Evolutionary conservation across 2,797 vertebrate species (phyloP).

Genomic region (Phrynocephalus forsythii): DNA sequence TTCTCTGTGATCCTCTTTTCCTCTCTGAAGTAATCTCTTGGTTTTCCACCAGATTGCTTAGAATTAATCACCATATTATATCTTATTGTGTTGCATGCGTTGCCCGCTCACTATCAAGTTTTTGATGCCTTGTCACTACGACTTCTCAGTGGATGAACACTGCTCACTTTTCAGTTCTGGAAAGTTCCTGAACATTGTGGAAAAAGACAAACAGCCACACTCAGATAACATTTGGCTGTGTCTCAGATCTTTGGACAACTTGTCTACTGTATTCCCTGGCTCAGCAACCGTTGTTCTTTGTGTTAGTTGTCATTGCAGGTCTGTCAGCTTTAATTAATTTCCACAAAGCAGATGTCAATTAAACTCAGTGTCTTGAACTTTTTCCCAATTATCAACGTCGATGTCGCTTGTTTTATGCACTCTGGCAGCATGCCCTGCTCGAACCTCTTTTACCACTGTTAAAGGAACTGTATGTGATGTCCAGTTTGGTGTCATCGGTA

Average conservation of each 20-base stretch:
- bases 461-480: neutral
- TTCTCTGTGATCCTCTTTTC: no score
- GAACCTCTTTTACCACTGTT: neutral
- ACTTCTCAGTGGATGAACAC: neutral
- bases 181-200: fast-evolving
- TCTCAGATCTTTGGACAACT: conserved; percentile 15
- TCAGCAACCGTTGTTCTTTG: conserved; percentile 42
- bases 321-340: conserved; percentile 51
- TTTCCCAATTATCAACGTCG: conserved; percentile 39
- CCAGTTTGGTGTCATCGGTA: conserved; percentile 15
- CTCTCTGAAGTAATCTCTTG: no score
- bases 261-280: neutral
- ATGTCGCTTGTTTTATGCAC: conserved; percentile 30
- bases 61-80: no score
- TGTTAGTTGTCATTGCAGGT: neutral
- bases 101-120: no score
- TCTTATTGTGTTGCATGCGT: no score
- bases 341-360: conserved; percentile 59
- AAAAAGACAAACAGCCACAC: neutral
- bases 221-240: conserved; percentile 14
- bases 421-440: conserved; percentile 15
- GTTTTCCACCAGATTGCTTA: no score
- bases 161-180: neutral
- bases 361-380: conserved; percentile 54
- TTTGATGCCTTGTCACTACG: no score